These are phyloP conservation scores for Tuta absoluta DNA, from an alignment of 2,888 invertebrate genomes.

Conservation along the genomic window DNA sequence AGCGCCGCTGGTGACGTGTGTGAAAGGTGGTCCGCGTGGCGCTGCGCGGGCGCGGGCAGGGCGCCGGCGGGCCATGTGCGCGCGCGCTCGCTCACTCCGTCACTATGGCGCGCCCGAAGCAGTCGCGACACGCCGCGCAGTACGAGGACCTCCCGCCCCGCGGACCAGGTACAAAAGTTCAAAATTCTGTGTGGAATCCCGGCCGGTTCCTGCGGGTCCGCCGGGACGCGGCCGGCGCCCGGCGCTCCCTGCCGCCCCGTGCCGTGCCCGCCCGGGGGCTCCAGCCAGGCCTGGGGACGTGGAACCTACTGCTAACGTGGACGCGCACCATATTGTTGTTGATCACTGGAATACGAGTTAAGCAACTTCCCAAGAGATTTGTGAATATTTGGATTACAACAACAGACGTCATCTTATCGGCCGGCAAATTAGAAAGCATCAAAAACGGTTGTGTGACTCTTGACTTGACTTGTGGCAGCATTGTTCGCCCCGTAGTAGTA, in stretches of 20 bases:
- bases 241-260: conserved; percentile 1
- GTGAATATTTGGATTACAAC: neutral
- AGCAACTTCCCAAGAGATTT: neutral
- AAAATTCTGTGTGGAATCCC: conserved; percentile 20
- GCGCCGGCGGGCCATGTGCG: conserved; percentile 33
- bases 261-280: neutral
- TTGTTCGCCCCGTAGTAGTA: neutral
- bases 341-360: conserved; percentile 16
- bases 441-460: conserved; percentile 7
- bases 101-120: conserved; percentile 76
- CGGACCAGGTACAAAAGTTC: conserved; percentile 67
- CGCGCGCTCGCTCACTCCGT: conserved; percentile 65
- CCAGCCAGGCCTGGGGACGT: neutral
- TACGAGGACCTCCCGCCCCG: conserved; percentile 71
- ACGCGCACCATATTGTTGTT: conserved; percentile 29
- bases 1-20: conserved; percentile 10
- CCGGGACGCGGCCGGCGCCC: neutral
- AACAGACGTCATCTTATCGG: conserved; percentile 14
- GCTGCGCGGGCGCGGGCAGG: conserved; percentile 50
- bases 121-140: conserved; percentile 75
- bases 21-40: conserved; percentile 33
- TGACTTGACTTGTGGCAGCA: conserved; percentile 15
- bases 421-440: neutral
- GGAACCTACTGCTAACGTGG: conserved; percentile 27
- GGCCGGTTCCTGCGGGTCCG: neutral